Conservation (phyloP, 2,113 vertebrate genomes). For the Australoheros scitulus region DNA sequence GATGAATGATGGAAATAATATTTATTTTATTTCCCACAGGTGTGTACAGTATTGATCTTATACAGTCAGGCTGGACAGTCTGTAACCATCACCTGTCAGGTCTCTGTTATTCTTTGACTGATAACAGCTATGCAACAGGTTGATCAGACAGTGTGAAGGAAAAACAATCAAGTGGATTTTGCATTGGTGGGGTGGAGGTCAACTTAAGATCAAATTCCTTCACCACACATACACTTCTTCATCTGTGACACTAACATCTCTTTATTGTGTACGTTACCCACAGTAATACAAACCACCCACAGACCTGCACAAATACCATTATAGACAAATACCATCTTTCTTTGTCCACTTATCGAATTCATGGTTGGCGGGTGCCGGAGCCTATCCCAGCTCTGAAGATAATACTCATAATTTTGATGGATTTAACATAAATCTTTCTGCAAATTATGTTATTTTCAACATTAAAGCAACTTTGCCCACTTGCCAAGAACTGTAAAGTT, state of each 20-base stretch:
- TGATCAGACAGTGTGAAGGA: neutral
- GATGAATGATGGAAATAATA: rapidly evolving
- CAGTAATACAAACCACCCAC: neutral
- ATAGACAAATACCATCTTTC: neutral
- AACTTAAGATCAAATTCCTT: neutral
- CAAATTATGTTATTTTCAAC: too few relatives aligned
- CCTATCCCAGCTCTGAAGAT: too few relatives aligned
- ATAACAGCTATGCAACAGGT: neutral
- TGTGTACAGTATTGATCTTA: neutral
- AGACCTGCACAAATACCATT: neutral
- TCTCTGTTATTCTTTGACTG: neutral
- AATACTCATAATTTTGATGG: too few relatives aligned
- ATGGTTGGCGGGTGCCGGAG: too few relatives aligned
- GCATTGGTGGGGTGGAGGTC: neutral
- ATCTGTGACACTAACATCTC: neutral
- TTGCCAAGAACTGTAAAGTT: too few relatives aligned
- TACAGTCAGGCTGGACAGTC: neutral
- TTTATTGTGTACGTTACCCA: neutral
- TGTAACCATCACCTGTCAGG: neutral
- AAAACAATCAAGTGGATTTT: neutral
- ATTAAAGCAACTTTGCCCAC: too few relatives aligned
- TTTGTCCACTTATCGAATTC: too few relatives aligned
- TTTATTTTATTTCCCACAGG: neutral
- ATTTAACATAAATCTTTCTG: too few relatives aligned
- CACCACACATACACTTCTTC: neutral